Evolutionary conservation across 2,113 vertebrate genomes (phyloP), one percentile per base, ranked within the genome.

Genomic region (Alectura lathami): DNA sequence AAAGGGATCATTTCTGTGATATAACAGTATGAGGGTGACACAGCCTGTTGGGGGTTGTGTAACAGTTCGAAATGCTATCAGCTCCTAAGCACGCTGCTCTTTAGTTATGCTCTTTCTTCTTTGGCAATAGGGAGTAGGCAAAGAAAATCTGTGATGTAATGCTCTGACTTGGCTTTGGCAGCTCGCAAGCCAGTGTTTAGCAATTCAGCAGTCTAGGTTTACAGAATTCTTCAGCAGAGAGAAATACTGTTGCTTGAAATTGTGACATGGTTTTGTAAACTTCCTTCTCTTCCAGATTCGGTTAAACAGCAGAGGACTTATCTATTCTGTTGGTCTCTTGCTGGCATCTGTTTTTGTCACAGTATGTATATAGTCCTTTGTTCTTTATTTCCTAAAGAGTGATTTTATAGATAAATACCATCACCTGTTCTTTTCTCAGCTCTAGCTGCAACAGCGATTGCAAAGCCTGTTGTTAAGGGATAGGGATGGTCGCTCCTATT

Each of bases 281-380:
- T 93, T 93, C 54, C 79, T 96, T 95, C 91, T 90, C 91, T 96
- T 96, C 18, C 85, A 99, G 99, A 99, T 99, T 89, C 98, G 98
- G 88, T 98, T 99, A 62, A 99, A 99, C 97, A 99, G 99, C 95
- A 99, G 98, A 98, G 99, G 99, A 22, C 98, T 99, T 60, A 99
- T 99, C 97, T 99, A 99, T 97, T 99, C 99, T 1, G 99, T 99
- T 63, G 99, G 98, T 51, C 98, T 99, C 77, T 98, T 99, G 82
- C 94, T 99, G 96, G 99, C 98, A 11, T 99, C 99, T 4, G 99
- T 99, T 90, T 99, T 99, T 93, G 95, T 99, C 96, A 99, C 99
- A 62, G 99, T 99, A 98, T 96, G 99, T 98, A 82, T 90, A 91
- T 40, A n/a, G 34, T 34, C 79, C 81, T 86, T 86, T 62, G n/a